Conservation (phyloP, 2,113 vertebrate species). For the Brienomyrus longianalis region DNA sequence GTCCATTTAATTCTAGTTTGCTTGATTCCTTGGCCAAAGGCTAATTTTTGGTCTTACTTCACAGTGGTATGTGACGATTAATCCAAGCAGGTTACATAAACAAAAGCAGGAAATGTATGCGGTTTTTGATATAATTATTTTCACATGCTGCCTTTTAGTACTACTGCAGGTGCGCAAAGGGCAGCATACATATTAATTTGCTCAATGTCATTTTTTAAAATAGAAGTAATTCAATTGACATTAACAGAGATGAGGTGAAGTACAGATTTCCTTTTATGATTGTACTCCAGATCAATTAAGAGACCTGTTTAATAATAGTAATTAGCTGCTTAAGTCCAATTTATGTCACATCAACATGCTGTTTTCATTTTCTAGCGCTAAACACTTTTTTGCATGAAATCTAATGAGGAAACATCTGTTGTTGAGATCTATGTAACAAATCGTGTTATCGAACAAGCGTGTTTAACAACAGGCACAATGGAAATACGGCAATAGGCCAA, state of each 20-base stretch:
- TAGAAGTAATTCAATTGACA: neutral
- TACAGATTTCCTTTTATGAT: conserved; percentile 55
- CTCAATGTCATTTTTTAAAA: neutral
- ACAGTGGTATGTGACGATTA: neutral
- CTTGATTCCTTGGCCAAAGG: neutral
- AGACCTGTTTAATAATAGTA: conserved; percentile 59
- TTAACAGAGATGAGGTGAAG: conserved; percentile 65
- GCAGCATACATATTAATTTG: neutral
- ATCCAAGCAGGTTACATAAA: neutral
- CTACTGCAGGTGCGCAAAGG: neutral
- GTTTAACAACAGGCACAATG: neutral
- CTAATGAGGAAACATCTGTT: conserved; percentile 38
- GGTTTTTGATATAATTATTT: neutral
- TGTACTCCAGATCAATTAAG: conserved; percentile 52
- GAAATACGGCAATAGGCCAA: neutral
- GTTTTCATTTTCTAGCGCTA: conserved; percentile 42
- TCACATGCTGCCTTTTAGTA: neutral
- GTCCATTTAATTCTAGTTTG: neutral
- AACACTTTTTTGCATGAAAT: conserved; percentile 29
- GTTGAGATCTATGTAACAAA: conserved; percentile 11
- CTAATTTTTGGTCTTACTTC: neutral
- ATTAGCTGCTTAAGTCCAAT: conserved; percentile 59
- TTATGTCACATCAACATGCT: conserved; percentile 51
- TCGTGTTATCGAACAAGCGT: conserved; percentile 1
- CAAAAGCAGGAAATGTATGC: neutral